Evolutionary conservation across 2,797 vertebrate species (phyloP).

Genomic region (Macroramphosus scolopax): DNA sequence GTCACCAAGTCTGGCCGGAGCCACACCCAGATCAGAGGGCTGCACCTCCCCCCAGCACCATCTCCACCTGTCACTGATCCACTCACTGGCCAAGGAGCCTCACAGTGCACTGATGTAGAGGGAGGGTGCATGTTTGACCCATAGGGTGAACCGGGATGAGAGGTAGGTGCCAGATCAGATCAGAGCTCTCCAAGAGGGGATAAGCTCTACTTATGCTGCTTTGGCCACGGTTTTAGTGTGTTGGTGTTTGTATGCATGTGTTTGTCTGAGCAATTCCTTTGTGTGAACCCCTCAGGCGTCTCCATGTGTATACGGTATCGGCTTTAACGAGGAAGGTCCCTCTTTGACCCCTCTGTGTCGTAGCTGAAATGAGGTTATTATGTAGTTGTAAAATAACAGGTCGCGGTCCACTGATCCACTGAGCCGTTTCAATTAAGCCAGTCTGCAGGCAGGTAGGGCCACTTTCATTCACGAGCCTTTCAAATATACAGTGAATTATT

Average conservation of each 20-base stretch:
- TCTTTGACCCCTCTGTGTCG: constrained; percentile 46
- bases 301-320: constrained; percentile 35
- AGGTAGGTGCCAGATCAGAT: constrained; percentile 62
- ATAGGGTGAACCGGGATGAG: constrained; percentile 56
- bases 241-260: constrained; percentile 21
- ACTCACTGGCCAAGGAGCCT: constrained; percentile 33
- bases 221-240: constrained; percentile 18
- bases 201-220: constrained; percentile 63
- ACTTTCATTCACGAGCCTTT: background rate
- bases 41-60: constrained; percentile 51
- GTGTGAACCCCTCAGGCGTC: constrained; percentile 31
- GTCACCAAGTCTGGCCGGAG: constrained; percentile 30
- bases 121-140: constrained; percentile 41
- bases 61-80: constrained; percentile 57
- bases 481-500: too few species aligned
- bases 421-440: constrained; percentile 31
- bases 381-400: constrained; percentile 40
- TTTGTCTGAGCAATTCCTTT: constrained; percentile 17
- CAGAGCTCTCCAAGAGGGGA: constrained; percentile 61
- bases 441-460: background rate
- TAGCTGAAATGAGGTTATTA: constrained; percentile 42
- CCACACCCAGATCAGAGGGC: constrained; percentile 50
- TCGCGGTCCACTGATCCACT: constrained; percentile 33
- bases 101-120: constrained; percentile 3
- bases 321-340: constrained; percentile 55